These are phyloP conservation scores for Cephalopachus bancanus DNA, from an alignment of 2,797 vertebrate genomes.

Conservation along the genomic window DNA sequence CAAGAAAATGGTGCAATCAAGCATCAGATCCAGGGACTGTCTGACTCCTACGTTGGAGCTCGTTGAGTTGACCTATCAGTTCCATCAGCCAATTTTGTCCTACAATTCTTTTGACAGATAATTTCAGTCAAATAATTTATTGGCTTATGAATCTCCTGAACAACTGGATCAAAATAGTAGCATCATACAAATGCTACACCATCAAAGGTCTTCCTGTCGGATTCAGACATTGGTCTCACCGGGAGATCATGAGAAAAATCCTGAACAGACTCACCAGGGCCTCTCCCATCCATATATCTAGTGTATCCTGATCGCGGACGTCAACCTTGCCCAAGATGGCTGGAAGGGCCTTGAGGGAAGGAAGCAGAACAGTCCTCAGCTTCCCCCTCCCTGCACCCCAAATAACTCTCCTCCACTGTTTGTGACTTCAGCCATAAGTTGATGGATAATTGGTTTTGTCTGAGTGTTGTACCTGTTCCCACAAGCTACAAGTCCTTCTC, in stretches of 20 bases:
- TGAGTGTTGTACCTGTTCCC: background rate
- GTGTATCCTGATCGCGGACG: background rate
- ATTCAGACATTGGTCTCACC: background rate
- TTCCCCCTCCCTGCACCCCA: fast-evolving
- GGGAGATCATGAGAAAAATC: background rate
- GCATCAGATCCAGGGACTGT: background rate
- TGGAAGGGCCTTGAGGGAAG: background rate
- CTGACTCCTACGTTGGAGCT: background rate
- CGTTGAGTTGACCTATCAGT: background rate
- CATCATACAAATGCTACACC: background rate
- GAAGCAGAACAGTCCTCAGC: background rate
- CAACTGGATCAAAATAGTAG: background rate
- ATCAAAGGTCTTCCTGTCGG: background rate
- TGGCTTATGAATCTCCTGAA: background rate
- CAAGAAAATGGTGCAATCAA: background rate
- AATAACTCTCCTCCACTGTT: background rate
- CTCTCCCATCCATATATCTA: background rate
- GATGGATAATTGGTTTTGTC: background rate
- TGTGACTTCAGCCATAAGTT: background rate
- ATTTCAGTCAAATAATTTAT: background rate
- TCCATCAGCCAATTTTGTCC: background rate
- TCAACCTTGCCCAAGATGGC: background rate
- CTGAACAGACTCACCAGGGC: background rate
- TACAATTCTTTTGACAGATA: background rate
- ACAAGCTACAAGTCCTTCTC: background rate